Evolutionary conservation across 2,797 vertebrate species (phyloP), one percentile per base, ranked within the genome.

Genomic region (Poeciliopsis turneri): DNA sequence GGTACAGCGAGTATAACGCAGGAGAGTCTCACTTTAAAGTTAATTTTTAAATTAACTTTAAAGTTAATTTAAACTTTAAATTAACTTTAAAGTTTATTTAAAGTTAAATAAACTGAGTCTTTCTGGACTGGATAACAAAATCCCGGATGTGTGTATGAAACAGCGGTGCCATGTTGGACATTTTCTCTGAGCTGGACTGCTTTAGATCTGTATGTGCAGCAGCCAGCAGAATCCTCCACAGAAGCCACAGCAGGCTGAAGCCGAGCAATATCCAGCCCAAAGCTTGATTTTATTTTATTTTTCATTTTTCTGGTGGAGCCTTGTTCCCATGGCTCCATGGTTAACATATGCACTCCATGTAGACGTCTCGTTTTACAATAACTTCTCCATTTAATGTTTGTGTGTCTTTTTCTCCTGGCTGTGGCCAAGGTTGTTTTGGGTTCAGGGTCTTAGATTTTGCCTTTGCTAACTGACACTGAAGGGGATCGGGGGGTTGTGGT

Each of bases 171-270:
- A 69, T 6, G 16, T 84, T 84, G 92, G 89, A 90, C 85, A 87
- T 87, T 33, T 76, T 81, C 86, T 90, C 82, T 80, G 84, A 78
- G 78, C 53, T 80, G 82, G 76, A 75, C 43, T 30, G 75, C 75
- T 91, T 88, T 93, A 89, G 86, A 86, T 91, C 73, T 88, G 74
- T 81, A 82, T 74, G 78, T 75, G 78, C 11, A 46, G 76, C 84
- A 79, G 85, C 81, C 86, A 90, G 82, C 81, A 81, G 70, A 74
- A 70, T 84, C 81, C 82, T 80, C 90, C 88, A 57, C 90, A 92
- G 88, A 91, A 92, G 85, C 92, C 90, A 72, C 92, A 90, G 86
- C 69, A 81, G 85, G 70, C 87, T 92, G 89, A 89, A 89, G 85
- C 75, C 4, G 33, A 92, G 92, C 86, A 84, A 84, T 79, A 81